Evolutionary conservation across 2,797 vertebrate genomes (phyloP), one percentile per base, ranked within the genome.

Genomic region (Cuniculus paca): DNA sequence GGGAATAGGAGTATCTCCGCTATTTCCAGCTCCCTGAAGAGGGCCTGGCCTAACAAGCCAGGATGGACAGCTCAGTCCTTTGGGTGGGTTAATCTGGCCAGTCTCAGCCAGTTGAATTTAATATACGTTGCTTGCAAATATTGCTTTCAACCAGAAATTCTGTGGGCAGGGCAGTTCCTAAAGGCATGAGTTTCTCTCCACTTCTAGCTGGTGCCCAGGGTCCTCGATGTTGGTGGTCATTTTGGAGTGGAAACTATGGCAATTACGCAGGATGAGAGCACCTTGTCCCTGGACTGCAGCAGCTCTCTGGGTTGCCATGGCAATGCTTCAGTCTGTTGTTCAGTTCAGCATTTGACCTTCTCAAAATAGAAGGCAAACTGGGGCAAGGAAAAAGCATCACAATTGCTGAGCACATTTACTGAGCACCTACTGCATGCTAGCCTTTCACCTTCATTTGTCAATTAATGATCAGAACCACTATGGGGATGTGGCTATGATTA

Each of bases 221-320:
- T 77, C 58, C 28, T 36, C 6, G 5, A 12, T 26, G 60, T 36
- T n/a, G 10, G 54, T 58, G 48, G 50, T 90, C 63, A 88, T 75
- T 80, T 28, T 54, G 28, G 24, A 60, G 61, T 85, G 80, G 89
- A 95, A 95, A 91, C 61, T 28, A 54, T 72, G 74, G 91, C 58
- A 95, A 42, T 83, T n/a, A 74, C 86, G 48, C 56, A 63, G 39
- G 14, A 42, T 0, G 17, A 91, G 58, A 89, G 24, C 82, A 81
- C 74, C 78, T 85, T 92, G 77, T 26, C 74, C 85, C 72, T 7
- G 31, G 6, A n/a, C 3, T 39, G 61, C 6, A 22, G 17, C 1
- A 88, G 77, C 12, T 28, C 87, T 60, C 81, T 75, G 28, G n/a
- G 92, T 95, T 96, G 74, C 82, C 94, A 92, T 92, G 85, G 79